Base-by-base conservation (phyloP, 2,888 invertebrate genomes). In the Drosophila glabriapex region DNA sequence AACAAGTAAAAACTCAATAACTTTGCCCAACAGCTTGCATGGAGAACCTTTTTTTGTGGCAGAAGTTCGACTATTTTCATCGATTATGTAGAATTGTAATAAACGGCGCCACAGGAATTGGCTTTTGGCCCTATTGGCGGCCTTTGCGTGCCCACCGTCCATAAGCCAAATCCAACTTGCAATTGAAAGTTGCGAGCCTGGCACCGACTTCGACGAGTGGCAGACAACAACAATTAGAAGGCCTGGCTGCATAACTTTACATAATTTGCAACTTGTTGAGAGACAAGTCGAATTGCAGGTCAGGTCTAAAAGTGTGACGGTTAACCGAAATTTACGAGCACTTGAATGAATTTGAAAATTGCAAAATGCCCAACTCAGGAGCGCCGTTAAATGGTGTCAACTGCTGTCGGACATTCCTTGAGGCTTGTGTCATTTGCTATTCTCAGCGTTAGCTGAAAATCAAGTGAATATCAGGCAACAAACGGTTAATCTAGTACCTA, bases 251-350 rank as follows among this genome's bases (percentile, higher is more conserved):
- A 80, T 82, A 77, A 66, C 67, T 82, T 76, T 68, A 61, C 71
- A 78, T 82, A 78, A 80, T 72, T 73, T 61, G 46, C 3, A 73
- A 87, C 76, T 84, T 87, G 74, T 82, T 87, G 78, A 74, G 61
- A 29, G 62, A 46, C 67, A 52, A 22, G 31, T 28, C 25, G 16
- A 56, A 64, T 29, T 35, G 67, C 65, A 82, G 63, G 72, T 58
- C 31, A 41, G 33, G 5, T 64, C 50, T 41, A 65, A 39, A 60
- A 68, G 53, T 37, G 52, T 22, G n/a, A 14, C n/a, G 31, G 67
- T 52, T 54, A 68, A 41, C 54, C 37, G 31, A 67, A 62, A 76
- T 76, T 80, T 58, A 67, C 67, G 73, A 60, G 68, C 67, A 46
- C 72, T 74, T 49, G 63, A 80, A 69, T 73, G 68, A 72, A 76